Base-by-base conservation (phyloP, 2,797 vertebrate genomes). In the Chrosomus eos region DNA sequence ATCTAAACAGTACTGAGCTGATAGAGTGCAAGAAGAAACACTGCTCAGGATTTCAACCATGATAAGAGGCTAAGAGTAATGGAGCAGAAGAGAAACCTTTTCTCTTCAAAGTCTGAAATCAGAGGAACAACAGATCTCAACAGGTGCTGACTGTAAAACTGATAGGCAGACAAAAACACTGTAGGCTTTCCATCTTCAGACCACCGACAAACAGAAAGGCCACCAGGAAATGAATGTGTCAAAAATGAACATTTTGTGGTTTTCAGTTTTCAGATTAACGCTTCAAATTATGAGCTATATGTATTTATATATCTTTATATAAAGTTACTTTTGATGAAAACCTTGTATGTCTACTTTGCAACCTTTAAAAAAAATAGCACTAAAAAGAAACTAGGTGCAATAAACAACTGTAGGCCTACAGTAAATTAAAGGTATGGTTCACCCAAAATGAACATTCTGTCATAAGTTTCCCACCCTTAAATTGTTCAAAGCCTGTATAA, bases 81-180 rank as follows among this genome's bases (percentile, higher is more conserved):
- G 58, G 81, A 74, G 83, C 90, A 93, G 93, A 94, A 94, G 92
- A 93, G 92, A 95, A 95, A 95, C 91, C 45, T 3, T 10, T 38
- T 82, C 88, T 85, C 76, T 78, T 84, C 40, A 80, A 64, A 84
- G 43, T 67, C 51, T 51, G 87, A 85, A 77, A 84, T 87, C 78
- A 91, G 53, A 86, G 87, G 81, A 91, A 87, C 78, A 36, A 6
- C 90, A 88, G 90, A 79, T 76, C 48, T 28, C 10, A 36, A 84
- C 93, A 93, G 92, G 89, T 94, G 91, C 80, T 82, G n/a, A 62
- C 36, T 88, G 67, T 43, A 72, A 86, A 70, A 78, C 40, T 26
- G 13, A 66, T 28, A 33, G 53, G 43, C 7, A 78, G 23, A 64
- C 45, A 64, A 33, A 62, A 82, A 36, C 7, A 40, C 31, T 77